A percentile compares a stretch with the other conserved stretches of the same genome.
Evolutionary conservation across 2,113 vertebrate species (phyloP).

Genomic region (Scomber scombrus): DNA sequence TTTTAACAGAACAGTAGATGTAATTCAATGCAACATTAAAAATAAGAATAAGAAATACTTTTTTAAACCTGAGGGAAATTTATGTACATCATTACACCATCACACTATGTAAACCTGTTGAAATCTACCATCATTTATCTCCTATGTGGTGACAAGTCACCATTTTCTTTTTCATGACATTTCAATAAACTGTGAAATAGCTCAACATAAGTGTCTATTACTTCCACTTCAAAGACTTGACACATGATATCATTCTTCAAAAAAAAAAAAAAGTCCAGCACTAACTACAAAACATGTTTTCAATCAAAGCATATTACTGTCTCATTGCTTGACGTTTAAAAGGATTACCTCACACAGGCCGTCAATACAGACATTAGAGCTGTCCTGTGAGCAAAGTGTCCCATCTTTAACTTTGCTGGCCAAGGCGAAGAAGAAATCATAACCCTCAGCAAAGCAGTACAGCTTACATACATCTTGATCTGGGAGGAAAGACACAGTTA

Average conservation of each 20-base stretch:
- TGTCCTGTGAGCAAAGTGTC: conserved; percentile 89
- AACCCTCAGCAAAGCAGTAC: conserved; percentile 94
- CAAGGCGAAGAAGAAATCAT: conserved; percentile 95
- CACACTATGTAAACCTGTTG: neutral
- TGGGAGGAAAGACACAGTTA: conserved; percentile 67
- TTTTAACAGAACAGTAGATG: conserved; percentile 7
- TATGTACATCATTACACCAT: conserved; percentile 7
- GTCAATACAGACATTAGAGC: conserved; percentile 90
- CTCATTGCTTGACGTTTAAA: conserved; percentile 10
- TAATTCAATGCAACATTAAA: neutral
- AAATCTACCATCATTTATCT: conserved; percentile 19
- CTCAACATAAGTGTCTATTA: conserved; percentile 12
- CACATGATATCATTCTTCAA: conserved; percentile 12
- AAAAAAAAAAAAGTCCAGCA: neutral
- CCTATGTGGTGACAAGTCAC: conserved; percentile 10
- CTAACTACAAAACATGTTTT: conserved; percentile 6
- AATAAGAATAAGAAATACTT: too few species aligned
- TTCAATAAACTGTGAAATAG: conserved; percentile 12
- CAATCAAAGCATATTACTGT: neutral
- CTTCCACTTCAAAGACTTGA: conserved; percentile 2
- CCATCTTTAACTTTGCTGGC: conserved; percentile 94
- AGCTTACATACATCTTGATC: conserved; percentile 94
- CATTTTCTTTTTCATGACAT: conserved; percentile 6
- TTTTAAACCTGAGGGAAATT: neutral
- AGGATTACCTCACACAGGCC: conserved; percentile 92